phyloP scores from a whole-genome alignment of 2,113 vertebrate species.

The Entosphenus tridentatus region DNA sequence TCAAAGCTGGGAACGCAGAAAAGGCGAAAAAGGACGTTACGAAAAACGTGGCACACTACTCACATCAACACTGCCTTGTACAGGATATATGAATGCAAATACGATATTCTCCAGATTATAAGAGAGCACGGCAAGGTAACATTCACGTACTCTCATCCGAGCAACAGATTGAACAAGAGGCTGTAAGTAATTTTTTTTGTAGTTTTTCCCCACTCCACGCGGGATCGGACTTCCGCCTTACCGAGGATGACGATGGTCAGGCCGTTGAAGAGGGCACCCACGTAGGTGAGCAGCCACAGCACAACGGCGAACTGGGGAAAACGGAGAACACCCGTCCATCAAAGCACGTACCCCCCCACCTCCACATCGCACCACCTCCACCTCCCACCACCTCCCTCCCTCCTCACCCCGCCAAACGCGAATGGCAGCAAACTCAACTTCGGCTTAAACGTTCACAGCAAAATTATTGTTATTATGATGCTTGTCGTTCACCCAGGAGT shows the following conservation, averaged over 20 bases:
- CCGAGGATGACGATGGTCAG: conserved; percentile 91
- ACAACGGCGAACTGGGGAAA: conserved; percentile 65
- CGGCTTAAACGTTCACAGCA: no score
- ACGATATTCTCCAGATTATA: background rate
- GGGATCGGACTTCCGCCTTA: conserved; percentile 20
- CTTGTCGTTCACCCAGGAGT: no score
- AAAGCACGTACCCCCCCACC: background rate
- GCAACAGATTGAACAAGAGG: background rate
- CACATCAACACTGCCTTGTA: background rate
- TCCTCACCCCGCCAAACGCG: no score
- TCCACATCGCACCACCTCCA: no score
- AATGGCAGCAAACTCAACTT: no score
- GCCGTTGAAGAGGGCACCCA: conserved; percentile 93
- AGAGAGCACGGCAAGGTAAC: background rate
- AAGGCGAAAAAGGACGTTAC: conserved; percentile 11
- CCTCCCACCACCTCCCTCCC: no score
- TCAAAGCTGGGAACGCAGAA: conserved; percentile 39
- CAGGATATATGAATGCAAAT: background rate
- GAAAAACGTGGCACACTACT: background rate
- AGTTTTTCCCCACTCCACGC: background rate
- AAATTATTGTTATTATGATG: no score
- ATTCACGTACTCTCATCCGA: background rate
- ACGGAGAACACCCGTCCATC: conserved; percentile 1
- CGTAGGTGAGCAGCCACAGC: conserved; percentile 97
- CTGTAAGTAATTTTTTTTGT: background rate